Evolutionary conservation across 2,888 invertebrate genomes (phyloP), one percentile per base, ranked within the genome.

Genomic region (Cosmia pyralina): DNA sequence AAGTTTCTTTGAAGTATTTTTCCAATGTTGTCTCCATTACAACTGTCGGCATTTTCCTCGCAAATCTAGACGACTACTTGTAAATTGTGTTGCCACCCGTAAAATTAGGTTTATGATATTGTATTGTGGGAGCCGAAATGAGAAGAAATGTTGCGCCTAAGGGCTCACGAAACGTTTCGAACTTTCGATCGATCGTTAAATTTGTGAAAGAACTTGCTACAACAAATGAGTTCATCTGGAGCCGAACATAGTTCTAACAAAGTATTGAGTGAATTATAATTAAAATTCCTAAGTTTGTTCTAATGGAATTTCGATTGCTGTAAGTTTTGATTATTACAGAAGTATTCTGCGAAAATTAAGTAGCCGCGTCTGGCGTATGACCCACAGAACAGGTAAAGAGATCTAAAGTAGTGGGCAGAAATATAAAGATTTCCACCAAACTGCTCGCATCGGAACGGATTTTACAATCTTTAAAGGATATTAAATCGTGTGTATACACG

Each of bases 21-120:
- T 52, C 67, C 74, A 65, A 62, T 71, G 68, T 69, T 82, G 69
- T 65, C 19, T 62, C 55, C 65, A 52, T 69, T 72, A 69, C 44
- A 65, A 76, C 69, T 50, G 62, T 52, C 62, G 69, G 60, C 64
- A 62, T 67, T 77, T 77, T 48, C 48, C 41, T 44, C 58, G 22
- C 60, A 63, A 71, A 75, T 75, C 75, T 79, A 79, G 79, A 59
- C 55, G 60, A 58, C 58, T 82, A 59, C 69, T 78, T 71, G 83
- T 78, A 74, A 77, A 82, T 82, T 82, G 82, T 69, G 77, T 64
- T 69, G 52, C 52, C 73, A 77, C 53, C 63, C 69, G 73, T 66
- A 73, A 81, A 82, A 82, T 77, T 82, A 69, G 78, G 78, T 81
- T 80, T 69, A 69, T 73, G 68, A 62, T 80, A 80, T 82, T 80